These are phyloP conservation scores for Crotalus helleri DNA, from an alignment of 2,113 vertebrate genomes.

Conservation along the genomic window DNA sequence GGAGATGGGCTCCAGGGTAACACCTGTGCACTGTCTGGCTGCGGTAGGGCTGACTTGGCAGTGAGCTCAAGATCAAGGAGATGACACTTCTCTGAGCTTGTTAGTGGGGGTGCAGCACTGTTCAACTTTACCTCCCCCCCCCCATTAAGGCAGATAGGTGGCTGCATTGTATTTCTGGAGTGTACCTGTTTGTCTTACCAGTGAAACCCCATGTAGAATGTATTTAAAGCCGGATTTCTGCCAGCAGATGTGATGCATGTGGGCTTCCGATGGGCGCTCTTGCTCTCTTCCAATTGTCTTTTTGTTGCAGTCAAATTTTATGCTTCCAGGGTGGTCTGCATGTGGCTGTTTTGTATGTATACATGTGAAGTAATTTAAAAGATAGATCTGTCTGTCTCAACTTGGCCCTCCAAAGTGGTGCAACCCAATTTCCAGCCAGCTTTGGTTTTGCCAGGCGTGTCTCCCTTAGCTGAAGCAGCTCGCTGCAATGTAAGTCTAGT, in stretches of 20 bases:
- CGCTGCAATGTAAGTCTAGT: constrained; percentile 1
- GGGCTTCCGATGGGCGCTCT: too few species aligned
- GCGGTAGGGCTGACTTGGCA: neutral
- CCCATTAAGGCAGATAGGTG: neutral
- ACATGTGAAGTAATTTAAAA: neutral
- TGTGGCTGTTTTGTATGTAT: rapidly evolving
- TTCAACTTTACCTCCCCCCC: neutral
- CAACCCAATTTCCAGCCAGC: neutral
- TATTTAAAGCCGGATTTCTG: neutral
- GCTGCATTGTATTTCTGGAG: neutral
- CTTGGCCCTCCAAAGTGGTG: neutral
- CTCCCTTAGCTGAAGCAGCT: neutral
- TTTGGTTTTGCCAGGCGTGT: rapidly evolving
- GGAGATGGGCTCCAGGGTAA: neutral
- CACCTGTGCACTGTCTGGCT: constrained; percentile 10
- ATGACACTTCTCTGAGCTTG: neutral
- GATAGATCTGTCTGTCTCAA: neutral
- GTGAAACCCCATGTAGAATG: neutral
- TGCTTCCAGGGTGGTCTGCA: neutral
- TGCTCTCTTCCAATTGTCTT: neutral
- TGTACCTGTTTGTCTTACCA: neutral
- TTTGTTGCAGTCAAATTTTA: constrained; percentile 4
- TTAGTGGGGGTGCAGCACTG: neutral
- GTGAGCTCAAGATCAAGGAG: neutral
- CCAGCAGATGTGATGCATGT: neutral